Base-by-base conservation (phyloP, 2,113 vertebrate species). In the Melanotaenia duboulayi region DNA sequence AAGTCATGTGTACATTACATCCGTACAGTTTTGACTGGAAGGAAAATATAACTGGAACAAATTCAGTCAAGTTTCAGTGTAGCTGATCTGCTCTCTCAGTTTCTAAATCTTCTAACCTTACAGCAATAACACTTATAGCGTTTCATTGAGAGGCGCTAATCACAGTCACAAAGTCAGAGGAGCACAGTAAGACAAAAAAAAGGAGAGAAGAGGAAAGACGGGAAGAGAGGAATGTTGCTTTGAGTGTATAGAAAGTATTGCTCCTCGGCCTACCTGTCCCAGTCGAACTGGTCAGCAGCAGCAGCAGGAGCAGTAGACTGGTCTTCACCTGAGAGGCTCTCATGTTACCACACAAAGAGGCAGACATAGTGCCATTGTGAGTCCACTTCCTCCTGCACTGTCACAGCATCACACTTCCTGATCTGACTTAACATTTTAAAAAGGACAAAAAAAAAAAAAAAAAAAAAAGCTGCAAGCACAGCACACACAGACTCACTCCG, bases 381-480 rank as follows among this genome's bases (percentile, higher is more conserved):
- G 87, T 54, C 59, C 0, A 10, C 51, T 84, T 87, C 83, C 67
- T 81, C 63, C 62, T 82, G 48, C 39, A 48, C 44, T 81, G 82
- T 90, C 85, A 91, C 75, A 87, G 71, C 83, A 90, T 90, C 83
- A 90, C 91, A 92, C 96, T 96, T 96, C 96, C 96, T 96, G 95
- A 91, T 97, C 95, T 87, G 74, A 76, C 89, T 93, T 91, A 76
- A 92, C 90, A 93, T 62, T 66, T 65, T 52, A 72, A 80, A 48
- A 28, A 46, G 65, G 54, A 49, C 52, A 32, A 75, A 32, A 69
- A 55, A 35, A 49, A 50, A 19, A 20, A 42, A 35, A 49, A 50
- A 19, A 20, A 42, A 57, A 23, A 32, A 40, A 24, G 2, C 50
- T 59, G 39, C 66, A 50, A 59, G 75, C 80, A 87, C 76, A 35